Conservation (phyloP, 2,888 invertebrate species). For the Aethes cnicana region DNA sequence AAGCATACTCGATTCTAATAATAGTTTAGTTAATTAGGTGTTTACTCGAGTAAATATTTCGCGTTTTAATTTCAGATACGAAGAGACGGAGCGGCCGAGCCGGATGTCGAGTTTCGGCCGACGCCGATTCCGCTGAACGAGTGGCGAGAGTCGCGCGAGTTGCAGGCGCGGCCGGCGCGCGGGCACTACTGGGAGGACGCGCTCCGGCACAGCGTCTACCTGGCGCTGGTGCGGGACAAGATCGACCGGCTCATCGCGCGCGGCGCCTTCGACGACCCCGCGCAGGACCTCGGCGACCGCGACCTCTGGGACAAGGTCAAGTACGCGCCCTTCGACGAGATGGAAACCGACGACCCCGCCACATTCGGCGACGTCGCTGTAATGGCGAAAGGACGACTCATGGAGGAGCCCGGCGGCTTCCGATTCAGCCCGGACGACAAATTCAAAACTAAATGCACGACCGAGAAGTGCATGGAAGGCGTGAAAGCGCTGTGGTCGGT, state of each 20-base stretch:
- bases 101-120: conserved; percentile 64
- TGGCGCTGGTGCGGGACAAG: conserved; percentile 83
- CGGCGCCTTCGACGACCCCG: conserved; percentile 51
- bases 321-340: conserved; percentile 68
- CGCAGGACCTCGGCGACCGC: conserved; percentile 67
- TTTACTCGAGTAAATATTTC: conserved; percentile 30
- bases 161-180: conserved; percentile 50
- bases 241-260: conserved; percentile 75
- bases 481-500: conserved; percentile 87
- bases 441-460: conserved; percentile 55
- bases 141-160: conserved; percentile 56
- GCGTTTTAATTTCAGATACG: conserved; percentile 57
- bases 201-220: conserved; percentile 85
- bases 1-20: conserved; percentile 36
- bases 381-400: conserved; percentile 84
- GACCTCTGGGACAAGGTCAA: conserved; percentile 77
- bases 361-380: conserved; percentile 85
- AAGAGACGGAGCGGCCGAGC: conserved; percentile 50
- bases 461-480: conserved; percentile 75
- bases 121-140: conserved; percentile 69
- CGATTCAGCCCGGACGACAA: conserved; percentile 79
- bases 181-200: conserved; percentile 86
- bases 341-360: conserved; percentile 65
- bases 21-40: conserved; percentile 36
- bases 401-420: conserved; percentile 76